Evolutionary conservation across 2,113 vertebrate species (phyloP), one percentile per base, ranked within the genome.

Genomic region (Atrichornis clamosus): DNA sequence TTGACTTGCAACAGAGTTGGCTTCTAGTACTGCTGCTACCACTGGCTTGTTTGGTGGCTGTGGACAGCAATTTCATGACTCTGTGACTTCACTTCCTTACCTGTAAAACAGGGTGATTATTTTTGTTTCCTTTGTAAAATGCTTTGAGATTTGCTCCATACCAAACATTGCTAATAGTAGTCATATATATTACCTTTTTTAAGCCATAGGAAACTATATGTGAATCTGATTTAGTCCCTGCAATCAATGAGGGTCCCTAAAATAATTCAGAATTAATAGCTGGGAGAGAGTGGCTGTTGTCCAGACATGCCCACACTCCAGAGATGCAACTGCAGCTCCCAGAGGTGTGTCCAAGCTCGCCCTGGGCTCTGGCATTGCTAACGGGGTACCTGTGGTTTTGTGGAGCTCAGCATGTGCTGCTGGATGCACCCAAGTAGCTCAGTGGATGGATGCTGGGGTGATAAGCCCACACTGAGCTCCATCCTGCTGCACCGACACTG

Each of bases 321-420:
- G 70, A 85, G 53, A 5, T 26, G 14, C 1, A 7, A 3, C 15
- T 70, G 62, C 49, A 83, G 35, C 59, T 83, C 28, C 75, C 50
- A 50, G 20, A n/a, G 59, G 53, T 42, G 1, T 8, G 21, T 11
- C 75, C 85, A 59, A n/a, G 23, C 35, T 69, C 3, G 0, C 42
- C 44, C 39, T 39, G 37, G 68, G 49, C 75, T 35, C n/a, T 65
- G 39, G 24, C 18, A 1, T 32, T 58, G 59, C 67, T 90, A 5
- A 26, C 0, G 0, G 67, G 33, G 16, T 22, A 1, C 32, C 67
- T 20, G 1, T 8, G 24, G 55, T 5, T 49, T 17, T 11, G 37
- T n/a, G 64, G 64, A 64, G 77, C 52, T 56, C 33, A 13, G 59
- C 3, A 2, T 3, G 35, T 24, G 64, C 79, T 92, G 63, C 53